Evolutionary conservation across 2,113 vertebrate species (phyloP).

Genomic region (Carollia perspicillata): DNA sequence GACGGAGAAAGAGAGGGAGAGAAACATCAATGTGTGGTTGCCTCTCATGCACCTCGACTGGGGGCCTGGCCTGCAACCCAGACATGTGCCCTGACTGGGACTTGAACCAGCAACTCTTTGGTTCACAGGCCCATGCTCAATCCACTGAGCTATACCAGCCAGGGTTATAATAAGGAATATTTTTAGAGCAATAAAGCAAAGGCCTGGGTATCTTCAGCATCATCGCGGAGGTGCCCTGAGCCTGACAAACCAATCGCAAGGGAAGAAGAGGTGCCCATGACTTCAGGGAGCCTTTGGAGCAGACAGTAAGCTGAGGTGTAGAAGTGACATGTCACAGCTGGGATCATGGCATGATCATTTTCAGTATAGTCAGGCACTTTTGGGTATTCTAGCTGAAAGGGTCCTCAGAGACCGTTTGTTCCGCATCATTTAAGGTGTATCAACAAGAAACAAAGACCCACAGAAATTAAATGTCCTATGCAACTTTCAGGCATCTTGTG

Average conservation of each 20-base stretch:
- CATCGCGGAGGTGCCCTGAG: background rate
- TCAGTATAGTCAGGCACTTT: background rate
- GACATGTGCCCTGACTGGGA: no score
- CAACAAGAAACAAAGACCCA: background rate
- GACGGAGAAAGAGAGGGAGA: no score
- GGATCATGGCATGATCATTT: fast-evolving
- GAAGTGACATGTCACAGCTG: background rate
- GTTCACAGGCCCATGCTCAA: no score
- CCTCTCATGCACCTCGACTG: no score
- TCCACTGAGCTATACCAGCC: no score
- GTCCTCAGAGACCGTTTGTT: background rate
- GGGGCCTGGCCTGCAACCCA: no score
- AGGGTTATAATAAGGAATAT: no score
- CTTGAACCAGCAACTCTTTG: no score
- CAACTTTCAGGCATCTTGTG: background rate
- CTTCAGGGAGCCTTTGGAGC: fast-evolving
- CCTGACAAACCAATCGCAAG: background rate
- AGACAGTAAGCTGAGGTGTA: background rate
- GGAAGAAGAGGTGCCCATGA: no score
- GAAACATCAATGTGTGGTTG: no score
- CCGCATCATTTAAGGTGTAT: background rate
- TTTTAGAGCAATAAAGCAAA: background rate
- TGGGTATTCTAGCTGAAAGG: background rate
- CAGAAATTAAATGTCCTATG: background rate
- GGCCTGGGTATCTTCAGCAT: background rate